Conservation (phyloP, 2,113 vertebrate species). For the Alaudala cheleensis region DNA sequence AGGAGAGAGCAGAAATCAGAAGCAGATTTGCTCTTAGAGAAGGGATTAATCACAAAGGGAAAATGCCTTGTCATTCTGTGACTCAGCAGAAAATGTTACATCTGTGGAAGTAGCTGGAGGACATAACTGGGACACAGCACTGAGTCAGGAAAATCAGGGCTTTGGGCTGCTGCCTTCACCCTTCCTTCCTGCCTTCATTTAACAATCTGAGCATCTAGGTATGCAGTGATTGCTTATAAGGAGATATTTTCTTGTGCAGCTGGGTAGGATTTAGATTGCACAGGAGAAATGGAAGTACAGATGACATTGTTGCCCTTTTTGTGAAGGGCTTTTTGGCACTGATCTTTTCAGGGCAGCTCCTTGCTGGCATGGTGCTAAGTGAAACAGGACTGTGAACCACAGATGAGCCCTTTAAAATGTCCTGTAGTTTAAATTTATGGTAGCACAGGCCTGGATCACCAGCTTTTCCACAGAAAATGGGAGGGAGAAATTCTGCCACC, state of each 20-base stretch:
- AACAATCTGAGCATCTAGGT: neutral
- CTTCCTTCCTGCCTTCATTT: neutral
- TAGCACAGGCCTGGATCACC: neutral
- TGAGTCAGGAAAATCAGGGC: conserved; percentile 24
- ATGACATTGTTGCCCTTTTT: neutral
- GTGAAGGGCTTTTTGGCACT: neutral
- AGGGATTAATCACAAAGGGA: neutral
- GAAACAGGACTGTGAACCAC: neutral
- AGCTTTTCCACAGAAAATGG: neutral
- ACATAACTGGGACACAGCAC: neutral
- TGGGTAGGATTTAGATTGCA: neutral
- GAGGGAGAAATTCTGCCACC: neutral
- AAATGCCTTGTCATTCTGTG: conserved; percentile 13
- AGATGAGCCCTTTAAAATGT: neutral
- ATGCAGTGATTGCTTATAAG: neutral
- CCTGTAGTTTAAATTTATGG: neutral
- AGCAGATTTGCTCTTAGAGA: neutral
- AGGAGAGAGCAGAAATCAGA: neutral
- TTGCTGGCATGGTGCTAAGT: neutral
- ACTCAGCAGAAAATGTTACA: conserved; percentile 27
- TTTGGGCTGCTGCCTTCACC: neutral
- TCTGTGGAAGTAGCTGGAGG: neutral
- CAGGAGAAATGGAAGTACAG: neutral
- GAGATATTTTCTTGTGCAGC: neutral
- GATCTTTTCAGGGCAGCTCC: neutral